These are phyloP conservation scores for Aradophagus sp. DNA, from an alignment of 1,140 invertebrate genomes.

Conservation along the genomic window DNA sequence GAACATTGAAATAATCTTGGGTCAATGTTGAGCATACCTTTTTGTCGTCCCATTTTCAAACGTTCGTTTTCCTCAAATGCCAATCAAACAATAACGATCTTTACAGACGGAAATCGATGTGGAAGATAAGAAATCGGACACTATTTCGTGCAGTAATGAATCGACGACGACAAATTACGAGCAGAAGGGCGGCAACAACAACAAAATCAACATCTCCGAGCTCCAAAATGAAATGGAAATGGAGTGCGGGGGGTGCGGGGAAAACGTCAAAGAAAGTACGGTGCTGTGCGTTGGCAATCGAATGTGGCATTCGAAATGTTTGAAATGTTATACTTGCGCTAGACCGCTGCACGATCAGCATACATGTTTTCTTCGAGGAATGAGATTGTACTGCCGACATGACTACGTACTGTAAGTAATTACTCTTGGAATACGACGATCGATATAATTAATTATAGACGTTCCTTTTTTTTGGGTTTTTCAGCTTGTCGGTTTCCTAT, in stretches of 20 bases:
- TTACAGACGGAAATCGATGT: conserved; percentile 68
- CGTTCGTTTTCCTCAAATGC: too few species aligned
- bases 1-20: too few species aligned
- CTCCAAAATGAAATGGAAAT: conserved; percentile 63
- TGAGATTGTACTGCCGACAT: conserved; percentile 71
- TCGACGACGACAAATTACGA: conserved; percentile 46
- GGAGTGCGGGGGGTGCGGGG: conserved; percentile 73
- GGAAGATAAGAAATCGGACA: conserved; percentile 59
- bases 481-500: too few species aligned
- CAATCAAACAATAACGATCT: too few species aligned
- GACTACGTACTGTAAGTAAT: conserved; percentile 72
- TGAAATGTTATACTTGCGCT: conserved; percentile 71
- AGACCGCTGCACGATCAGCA: conserved; percentile 71
- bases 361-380: conserved; percentile 71
- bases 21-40: too few species aligned
- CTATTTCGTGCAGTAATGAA: conserved; percentile 42
- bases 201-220: conserved; percentile 55
- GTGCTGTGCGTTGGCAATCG: conserved; percentile 71
- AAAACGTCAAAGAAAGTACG: conserved; percentile 69
- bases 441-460: too few species aligned
- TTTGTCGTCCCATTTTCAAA: too few species aligned
- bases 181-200: conserved; percentile 59
- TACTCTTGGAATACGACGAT: too few species aligned
- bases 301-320: conserved; percentile 72
- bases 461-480: too few species aligned